phyloP scores from a whole-genome alignment of 2,888 invertebrate species.

The Catocala fraxini region DNA sequence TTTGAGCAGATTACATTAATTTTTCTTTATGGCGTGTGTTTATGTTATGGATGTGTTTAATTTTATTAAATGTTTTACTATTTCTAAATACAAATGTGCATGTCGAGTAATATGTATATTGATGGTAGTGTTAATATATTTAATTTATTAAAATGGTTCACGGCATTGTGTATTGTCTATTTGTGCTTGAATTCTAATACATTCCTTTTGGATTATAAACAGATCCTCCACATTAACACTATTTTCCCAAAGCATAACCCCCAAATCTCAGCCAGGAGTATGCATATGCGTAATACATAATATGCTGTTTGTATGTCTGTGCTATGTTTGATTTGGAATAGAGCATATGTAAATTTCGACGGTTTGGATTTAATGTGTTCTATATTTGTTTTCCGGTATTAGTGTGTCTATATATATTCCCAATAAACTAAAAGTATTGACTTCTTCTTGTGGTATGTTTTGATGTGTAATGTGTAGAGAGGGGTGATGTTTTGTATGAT shows the following conservation, averaged over 20 bases:
- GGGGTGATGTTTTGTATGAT: background rate
- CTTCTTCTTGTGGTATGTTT: background rate
- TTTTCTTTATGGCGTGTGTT: slow-evolving; percentile 7
- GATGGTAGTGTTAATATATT: background rate
- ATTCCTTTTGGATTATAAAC: background rate
- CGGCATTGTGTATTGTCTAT: slow-evolving; percentile 4
- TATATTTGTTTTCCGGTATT: background rate
- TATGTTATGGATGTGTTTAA: slow-evolving; percentile 2
- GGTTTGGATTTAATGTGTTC: background rate
- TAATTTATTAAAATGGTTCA: background rate
- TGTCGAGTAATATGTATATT: background rate
- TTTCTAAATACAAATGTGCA: slow-evolving; percentile 6
- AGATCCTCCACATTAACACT: background rate
- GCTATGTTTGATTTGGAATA: background rate
- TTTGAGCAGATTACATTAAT: background rate
- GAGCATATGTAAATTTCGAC: background rate
- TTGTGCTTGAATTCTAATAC: slow-evolving; percentile 4
- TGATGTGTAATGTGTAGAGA: background rate
- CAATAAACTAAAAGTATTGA: background rate
- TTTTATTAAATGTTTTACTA: background rate
- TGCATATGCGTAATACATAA: background rate
- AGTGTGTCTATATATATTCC: no score
- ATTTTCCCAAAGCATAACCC: slow-evolving; percentile 3
- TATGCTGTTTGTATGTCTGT: background rate
- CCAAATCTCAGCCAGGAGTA: slow-evolving; percentile 8